Conservation (phyloP, 2,113 vertebrate genomes). For the Trinectes maculatus region DNA sequence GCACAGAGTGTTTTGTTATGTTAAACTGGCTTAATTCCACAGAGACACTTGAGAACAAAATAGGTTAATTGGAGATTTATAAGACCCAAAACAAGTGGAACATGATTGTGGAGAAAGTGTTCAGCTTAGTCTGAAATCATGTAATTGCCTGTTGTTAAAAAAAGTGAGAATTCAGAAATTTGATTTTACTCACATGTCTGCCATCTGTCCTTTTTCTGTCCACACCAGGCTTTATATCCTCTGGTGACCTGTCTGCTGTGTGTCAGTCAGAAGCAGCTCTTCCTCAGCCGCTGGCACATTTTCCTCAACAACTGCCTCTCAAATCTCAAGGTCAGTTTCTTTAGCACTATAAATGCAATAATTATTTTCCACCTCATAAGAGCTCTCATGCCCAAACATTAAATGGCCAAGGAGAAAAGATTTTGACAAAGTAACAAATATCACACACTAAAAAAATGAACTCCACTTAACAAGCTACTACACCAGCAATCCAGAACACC, state of each 20-base stretch:
- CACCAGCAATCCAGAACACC: neutral
- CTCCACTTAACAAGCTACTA: neutral
- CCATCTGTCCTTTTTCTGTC: slow-evolving; percentile 35
- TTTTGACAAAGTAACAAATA: slow-evolving; percentile 6
- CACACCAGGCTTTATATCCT: slow-evolving; percentile 92
- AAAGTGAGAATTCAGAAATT: neutral
- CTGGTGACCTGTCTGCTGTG: slow-evolving; percentile 97
- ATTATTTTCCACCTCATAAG: slow-evolving; percentile 4
- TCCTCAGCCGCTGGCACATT: slow-evolving; percentile 96
- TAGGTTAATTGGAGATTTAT: neutral
- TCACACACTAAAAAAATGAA: slow-evolving; percentile 5
- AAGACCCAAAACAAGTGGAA: neutral
- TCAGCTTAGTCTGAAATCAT: neutral
- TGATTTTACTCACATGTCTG: slow-evolving; percentile 17
- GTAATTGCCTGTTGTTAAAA: neutral
- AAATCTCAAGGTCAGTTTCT: slow-evolving; percentile 91
- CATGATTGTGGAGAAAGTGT: neutral
- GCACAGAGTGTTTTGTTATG: neutral
- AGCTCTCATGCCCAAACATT: neutral
- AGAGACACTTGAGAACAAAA: neutral
- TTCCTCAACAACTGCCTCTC: slow-evolving; percentile 99
- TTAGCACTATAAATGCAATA: neutral
- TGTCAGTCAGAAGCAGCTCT: slow-evolving; percentile 98
- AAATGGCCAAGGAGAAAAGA: neutral
- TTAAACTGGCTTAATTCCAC: neutral